Evolutionary conservation across 2,113 vertebrate genomes (phyloP).

Genomic region (Arothron firmamentum): DNA sequence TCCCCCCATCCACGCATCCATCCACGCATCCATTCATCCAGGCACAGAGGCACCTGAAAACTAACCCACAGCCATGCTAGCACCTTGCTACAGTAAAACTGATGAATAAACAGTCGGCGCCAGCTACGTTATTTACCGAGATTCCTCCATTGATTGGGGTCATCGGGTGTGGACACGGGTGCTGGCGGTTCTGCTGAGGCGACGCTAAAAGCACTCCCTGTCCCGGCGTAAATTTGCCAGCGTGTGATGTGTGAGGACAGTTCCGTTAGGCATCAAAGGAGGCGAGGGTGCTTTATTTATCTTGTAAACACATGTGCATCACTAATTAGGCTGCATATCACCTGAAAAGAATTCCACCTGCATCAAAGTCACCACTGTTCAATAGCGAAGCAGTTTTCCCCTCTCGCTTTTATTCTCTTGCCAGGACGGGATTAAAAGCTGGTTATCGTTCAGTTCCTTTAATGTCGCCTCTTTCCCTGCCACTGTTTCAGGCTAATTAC

Average conservation of each 20-base stretch:
- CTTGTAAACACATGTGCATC: slow-evolving; percentile 65
- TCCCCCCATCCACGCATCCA: too few species aligned
- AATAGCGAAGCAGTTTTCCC: slow-evolving; percentile 46
- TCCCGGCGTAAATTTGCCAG: slow-evolving; percentile 32
- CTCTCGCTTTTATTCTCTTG: slow-evolving; percentile 61
- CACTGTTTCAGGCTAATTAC: slow-evolving; percentile 68
- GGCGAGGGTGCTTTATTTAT: slow-evolving; percentile 58
- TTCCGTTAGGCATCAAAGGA: slow-evolving; percentile 57
- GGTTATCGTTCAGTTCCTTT: slow-evolving; percentile 68
- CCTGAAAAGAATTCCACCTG: slow-evolving; percentile 66
- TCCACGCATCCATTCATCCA: too few species aligned
- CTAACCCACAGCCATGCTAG: neutral
- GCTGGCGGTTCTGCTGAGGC: neutral
- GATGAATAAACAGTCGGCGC: too few species aligned
- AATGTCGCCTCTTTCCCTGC: slow-evolving; percentile 57
- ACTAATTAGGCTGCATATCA: slow-evolving; percentile 64
- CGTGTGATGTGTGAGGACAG: slow-evolving; percentile 36
- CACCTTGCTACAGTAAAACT: neutral
- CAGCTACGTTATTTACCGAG: too few species aligned
- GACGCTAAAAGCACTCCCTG: slow-evolving; percentile 20
- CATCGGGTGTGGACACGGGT: too few species aligned
- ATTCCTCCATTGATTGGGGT: too few species aligned
- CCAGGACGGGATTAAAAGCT: slow-evolving; percentile 70
- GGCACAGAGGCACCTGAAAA: too few species aligned
- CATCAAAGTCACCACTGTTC: slow-evolving; percentile 64